Percentiles rank a stretch among this genome's conserved stretches.
phyloP scores from a whole-genome alignment of 2,797 vertebrate genomes.

The Helicolenus hilgendorfi region DNA sequence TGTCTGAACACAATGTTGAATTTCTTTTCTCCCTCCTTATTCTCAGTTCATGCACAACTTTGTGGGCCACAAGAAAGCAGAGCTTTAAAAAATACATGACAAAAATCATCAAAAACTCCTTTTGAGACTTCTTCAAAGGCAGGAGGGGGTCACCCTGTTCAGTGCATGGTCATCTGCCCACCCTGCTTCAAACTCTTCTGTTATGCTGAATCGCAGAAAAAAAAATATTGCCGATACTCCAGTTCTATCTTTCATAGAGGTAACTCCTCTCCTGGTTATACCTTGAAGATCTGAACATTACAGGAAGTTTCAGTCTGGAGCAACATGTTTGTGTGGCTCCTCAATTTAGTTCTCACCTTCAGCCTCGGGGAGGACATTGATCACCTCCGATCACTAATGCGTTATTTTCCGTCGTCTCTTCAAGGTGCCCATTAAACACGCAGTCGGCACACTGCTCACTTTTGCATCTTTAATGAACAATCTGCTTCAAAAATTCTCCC shows the following conservation, averaged over 20 bases:
- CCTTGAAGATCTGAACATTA: conserved; percentile 24
- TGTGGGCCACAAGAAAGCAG: neutral
- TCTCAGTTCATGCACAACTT: neutral
- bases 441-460: neutral
- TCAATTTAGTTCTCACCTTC: conserved; percentile 43
- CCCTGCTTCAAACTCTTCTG: neutral
- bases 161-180: conserved; percentile 1
- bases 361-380: neutral
- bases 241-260: neutral
- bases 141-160: neutral
- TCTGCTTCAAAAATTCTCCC: conserved; percentile 25
- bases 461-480: conserved; percentile 45
- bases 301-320: neutral
- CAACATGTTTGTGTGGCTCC: neutral
- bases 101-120: neutral
- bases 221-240: neutral
- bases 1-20: neutral
- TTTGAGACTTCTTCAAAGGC: conserved; percentile 37
- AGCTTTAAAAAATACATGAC: neutral
- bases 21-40: neutral
- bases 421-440: conserved; percentile 35
- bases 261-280: conserved; percentile 4
- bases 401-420: conserved; percentile 19
- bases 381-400: conserved; percentile 4
- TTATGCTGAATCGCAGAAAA: neutral